Evolutionary conservation across 2,797 vertebrate species (phyloP).

Genomic region (Tapirus indicus): DNA sequence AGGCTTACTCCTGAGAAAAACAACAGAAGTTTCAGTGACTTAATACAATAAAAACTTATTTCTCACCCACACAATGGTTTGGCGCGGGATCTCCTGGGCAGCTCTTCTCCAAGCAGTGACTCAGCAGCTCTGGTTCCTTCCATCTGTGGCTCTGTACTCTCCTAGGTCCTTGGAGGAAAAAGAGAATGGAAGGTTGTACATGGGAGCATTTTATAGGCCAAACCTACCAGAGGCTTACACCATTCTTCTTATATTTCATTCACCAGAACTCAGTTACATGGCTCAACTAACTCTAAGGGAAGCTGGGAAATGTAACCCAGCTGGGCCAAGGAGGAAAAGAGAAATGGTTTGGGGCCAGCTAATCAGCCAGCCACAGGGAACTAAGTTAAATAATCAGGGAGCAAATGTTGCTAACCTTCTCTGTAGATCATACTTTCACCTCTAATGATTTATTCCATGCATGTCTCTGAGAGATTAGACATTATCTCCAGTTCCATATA

Average conservation of each 20-base stretch:
- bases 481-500: not conserved
- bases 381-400: not conserved
- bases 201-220: not conserved
- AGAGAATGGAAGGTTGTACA: not conserved
- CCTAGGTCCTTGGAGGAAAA: not conserved
- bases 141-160: not conserved
- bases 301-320: not conserved
- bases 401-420: not conserved
- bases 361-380: not conserved
- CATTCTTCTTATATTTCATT: not conserved
- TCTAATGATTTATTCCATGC: not conserved
- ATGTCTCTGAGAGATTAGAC: not conserved
- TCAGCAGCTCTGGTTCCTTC: not conserved
- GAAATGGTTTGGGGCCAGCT: not conserved
- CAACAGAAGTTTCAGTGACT: no score
- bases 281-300: not conserved
- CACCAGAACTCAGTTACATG: not conserved
- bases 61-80: not conserved
- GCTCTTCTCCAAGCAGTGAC: not conserved
- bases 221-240: not conserved
- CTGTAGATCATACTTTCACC: not conserved
- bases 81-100: fast-evolving
- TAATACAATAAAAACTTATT: not conserved
- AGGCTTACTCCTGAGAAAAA: not conserved
- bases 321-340: not conserved